Conservation (phyloP, 2,888 invertebrate genomes). For the Antheraea assamensis region DNA sequence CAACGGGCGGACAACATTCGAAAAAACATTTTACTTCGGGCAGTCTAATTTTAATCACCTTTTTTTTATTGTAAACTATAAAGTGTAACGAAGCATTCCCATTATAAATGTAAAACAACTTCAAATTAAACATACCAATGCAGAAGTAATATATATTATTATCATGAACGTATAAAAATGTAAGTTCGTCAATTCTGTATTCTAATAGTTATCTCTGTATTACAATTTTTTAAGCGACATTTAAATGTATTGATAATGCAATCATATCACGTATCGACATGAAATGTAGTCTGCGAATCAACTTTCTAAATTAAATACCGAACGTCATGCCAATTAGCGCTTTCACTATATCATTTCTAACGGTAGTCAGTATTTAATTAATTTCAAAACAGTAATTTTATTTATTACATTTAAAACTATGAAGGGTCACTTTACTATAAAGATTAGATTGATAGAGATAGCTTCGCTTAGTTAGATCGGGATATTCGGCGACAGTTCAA, state of each 20-base stretch:
- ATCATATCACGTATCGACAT: slow-evolving; percentile 30
- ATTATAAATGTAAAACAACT: background rate
- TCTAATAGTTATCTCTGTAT: background rate
- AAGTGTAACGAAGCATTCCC: background rate
- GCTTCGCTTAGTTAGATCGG: no score
- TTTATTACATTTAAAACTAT: background rate
- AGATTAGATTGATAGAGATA: no score
- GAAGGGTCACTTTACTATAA: background rate
- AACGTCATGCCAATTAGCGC: slow-evolving; percentile 8
- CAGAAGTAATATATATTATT: background rate
- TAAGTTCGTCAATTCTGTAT: background rate
- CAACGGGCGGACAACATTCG: background rate
- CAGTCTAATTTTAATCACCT: background rate
- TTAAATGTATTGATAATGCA: slow-evolving; percentile 28
- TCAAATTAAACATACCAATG: background rate
- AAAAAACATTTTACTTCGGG: background rate
- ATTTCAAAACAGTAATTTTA: background rate
- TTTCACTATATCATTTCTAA: slow-evolving; percentile 19
- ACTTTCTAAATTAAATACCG: slow-evolving; percentile 22
- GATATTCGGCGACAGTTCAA: no score
- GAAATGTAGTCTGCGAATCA: slow-evolving; percentile 11
- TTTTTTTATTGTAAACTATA: background rate
- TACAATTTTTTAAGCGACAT: slow-evolving; percentile 15
- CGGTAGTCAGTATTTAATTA: background rate
- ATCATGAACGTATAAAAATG: background rate